Evolutionary conservation across 2,888 invertebrate species (phyloP), one percentile per base, ranked within the genome.

Genomic region (Griposia aprilina): DNA sequence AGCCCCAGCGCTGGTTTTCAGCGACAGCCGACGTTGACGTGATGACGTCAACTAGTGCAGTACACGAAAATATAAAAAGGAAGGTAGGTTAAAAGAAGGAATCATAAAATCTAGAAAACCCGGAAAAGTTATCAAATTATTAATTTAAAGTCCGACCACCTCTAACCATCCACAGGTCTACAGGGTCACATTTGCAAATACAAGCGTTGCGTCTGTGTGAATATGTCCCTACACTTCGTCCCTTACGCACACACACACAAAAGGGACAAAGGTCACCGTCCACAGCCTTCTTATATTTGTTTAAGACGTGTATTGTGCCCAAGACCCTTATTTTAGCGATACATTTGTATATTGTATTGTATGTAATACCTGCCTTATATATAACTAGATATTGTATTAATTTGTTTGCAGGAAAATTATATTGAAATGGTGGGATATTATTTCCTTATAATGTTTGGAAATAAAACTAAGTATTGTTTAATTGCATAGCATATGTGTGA

Each of bases 221-320:
- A 94, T 93, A 93, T 89, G 90, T 94, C 88, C 85, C 77, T 84
- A 94, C 90, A 87, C 88, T 91, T 52, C 92, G 96, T 95, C 96
- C 96, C 95, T 95, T 95, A 96, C 97, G 74, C 96, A 94, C 94
- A 96, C 96, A 87, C 2, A n/a, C 75, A 80, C 78, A 88, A 88
- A 93, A 94, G 94, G 95, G 95, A 95, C 95, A 96, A 94, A 96
- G 97, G 96, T 96, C 96, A 95, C 96, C 95, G 95, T 94, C 96
- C 94, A 94, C 92, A 93, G 92, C 93, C 93, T 96, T 96, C 96
- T 96, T 97, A 96, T 96, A 96, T 97, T 97, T 97, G 96, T 96
- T 96, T 96, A 96, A 97, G 96, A 94, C 95, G 91, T 94, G 94
- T 95, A 95, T 95, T 94, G 95, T 94, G 87, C 91, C 92, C 81